Evolutionary conservation across 2,113 vertebrate species (phyloP), one percentile per base, ranked within the genome.

Genomic region (Corythoichthys intestinalis): DNA sequence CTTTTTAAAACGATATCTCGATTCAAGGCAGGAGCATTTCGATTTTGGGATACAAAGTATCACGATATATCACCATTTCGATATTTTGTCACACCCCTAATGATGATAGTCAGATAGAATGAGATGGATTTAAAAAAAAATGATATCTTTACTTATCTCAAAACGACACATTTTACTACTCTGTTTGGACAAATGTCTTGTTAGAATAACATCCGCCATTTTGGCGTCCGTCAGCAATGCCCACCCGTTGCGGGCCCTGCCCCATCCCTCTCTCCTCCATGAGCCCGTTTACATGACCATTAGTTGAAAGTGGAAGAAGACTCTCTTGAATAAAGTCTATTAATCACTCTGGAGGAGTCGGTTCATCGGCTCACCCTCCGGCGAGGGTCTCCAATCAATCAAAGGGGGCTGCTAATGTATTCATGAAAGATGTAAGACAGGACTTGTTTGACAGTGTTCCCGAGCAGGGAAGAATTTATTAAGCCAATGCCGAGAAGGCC

Each of bases 271-370:
- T 74, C 77, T 46, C 12, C 39, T 52, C 56, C 62, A 56, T 12
- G 65, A 77, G 86, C 84, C 72, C 80, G 81, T 89, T 89, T 88
- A 89, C 91, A 91, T 91, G 89, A 88, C 81, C 87, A 90, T 91
- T 90, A 91, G 90, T 89, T 88, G 44, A n/a, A 47, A 91, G 90
- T 90, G 86, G 79, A 85, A 91, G 83, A 86, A 82, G 82, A 88
- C 84, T 91, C 88, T 90, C 72, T 91, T 92, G 61, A 91, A 92
- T 92, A 92, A 92, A 92, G 88, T 91, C 91, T 90, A 92, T 93
- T 93, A 92, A 92, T 93, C 91, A 91, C 90, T 79, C 87, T 74
- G 57, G 84, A 86, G 88, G 86, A 91, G 86, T 81, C 71, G 82
- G 87, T 90, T 89, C 87, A 90, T 86, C 72, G 80, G 86, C 84